Base-by-base conservation (phyloP, 2,888 invertebrate species). In the Steromphala cineraria region DNA sequence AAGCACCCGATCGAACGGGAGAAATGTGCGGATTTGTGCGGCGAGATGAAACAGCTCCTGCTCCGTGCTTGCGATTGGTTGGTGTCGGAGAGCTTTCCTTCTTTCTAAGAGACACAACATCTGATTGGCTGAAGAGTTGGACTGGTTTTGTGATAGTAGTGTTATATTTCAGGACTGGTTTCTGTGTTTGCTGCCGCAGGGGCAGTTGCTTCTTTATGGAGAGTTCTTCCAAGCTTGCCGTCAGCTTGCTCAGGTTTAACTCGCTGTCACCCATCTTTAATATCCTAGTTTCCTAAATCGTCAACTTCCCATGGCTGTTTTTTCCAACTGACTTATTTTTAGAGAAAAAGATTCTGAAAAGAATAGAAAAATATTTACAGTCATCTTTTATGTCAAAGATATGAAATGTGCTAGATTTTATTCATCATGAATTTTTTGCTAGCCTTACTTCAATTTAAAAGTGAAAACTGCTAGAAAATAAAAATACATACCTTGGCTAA, bases 171-270 rank as follows among this genome's bases (percentile, higher is more conserved):
- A 92, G 86, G 56, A 89, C 83, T 1, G 90, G 91, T 81, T 90
- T 91, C 75, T 87, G 89, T 40, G 87, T 83, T 77, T 90, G 87
- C 75, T 89, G 90, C 17, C 91, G 84, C 17, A 89, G 84, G 1
- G 91, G 91, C 36, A 91, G 86, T 81, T 92, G 91, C 82, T 92
- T 91, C 77, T 87, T 87, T 15, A 89, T 80, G 1, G 90, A 88
- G 80, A 90, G 81, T 19, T 90, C 91, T 31, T 90, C 90, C 19
- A 88, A 81, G 74, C 87, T 87, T 17, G 87, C 86, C 21, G 87
- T 87, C 81, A 89, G 79, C 79, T 86, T 87, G 55, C 86, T 84
- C 4, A 87, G 67, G 67, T 81, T 75, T 5, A 75, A n/a, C 28
- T 76, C 76, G n/a, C 55, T 76, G 55, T 76, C 76, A 24, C 53